Conservation (phyloP, 1,140 invertebrate species). For the Drusus annulatus region DNA sequence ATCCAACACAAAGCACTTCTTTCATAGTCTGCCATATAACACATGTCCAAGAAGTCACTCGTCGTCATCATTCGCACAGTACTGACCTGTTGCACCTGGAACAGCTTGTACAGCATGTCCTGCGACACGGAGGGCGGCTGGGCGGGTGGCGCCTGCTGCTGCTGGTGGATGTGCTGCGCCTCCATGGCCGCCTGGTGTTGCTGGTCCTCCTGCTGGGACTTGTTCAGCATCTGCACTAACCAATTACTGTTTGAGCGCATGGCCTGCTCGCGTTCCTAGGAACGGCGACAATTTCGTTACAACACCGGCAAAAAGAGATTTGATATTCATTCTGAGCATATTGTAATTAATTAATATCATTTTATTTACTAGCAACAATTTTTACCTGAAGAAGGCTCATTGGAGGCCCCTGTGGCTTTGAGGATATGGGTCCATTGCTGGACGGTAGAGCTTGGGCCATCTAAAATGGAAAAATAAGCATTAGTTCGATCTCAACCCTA, state of each 20-base stretch:
- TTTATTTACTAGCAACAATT: neutral
- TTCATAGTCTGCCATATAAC: too few relatives aligned
- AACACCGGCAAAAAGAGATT: neutral
- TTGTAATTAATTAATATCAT: too few relatives aligned
- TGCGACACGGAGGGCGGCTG: conserved; percentile 67
- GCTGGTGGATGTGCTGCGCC: conserved; percentile 60
- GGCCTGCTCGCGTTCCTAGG: conserved; percentile 2
- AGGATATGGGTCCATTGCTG: conserved; percentile 70
- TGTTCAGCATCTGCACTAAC: conserved; percentile 70
- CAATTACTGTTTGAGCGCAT: conserved; percentile 25
- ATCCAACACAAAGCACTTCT: too few relatives aligned
- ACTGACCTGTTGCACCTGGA: conserved; percentile 67
- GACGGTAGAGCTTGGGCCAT: conserved; percentile 77
- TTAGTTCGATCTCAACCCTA: too few relatives aligned
- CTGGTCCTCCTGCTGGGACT: conserved; percentile 68
- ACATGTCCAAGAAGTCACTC: too few relatives aligned
- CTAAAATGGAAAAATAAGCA: conserved; percentile 61
- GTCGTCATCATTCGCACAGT: too few relatives aligned
- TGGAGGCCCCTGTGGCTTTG: conserved; percentile 71
- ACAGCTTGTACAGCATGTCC: conserved; percentile 71
- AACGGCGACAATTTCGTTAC: conserved; percentile 9
- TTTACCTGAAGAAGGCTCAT: conserved; percentile 77
- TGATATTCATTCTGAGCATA: too few relatives aligned
- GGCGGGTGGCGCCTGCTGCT: conserved; percentile 48
- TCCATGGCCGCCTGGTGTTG: conserved; percentile 61